Evolutionary conservation across 2,797 vertebrate genomes (phyloP).

Genomic region (Graptemys geographica): DNA sequence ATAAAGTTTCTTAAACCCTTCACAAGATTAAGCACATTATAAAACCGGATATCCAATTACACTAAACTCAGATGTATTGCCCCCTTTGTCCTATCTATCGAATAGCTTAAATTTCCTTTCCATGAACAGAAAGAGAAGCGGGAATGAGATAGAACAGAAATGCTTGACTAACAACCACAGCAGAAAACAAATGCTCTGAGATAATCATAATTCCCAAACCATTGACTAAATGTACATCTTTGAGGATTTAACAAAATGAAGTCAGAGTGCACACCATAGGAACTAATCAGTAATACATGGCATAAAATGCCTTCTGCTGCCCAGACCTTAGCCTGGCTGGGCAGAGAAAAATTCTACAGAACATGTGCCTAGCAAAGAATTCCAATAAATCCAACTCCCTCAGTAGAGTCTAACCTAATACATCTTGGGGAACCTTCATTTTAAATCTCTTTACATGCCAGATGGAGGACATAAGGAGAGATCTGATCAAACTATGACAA

Average conservation of each 20-base stretch:
- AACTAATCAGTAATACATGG: not conserved
- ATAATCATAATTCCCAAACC: not conserved
- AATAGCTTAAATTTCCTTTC: not conserved
- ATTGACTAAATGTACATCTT: not conserved
- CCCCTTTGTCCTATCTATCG: not conserved
- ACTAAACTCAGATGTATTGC: not conserved
- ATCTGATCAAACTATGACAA: not conserved
- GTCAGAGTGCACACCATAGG: not conserved
- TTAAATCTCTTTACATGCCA: not conserved
- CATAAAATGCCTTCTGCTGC: not conserved
- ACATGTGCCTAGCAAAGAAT: not conserved
- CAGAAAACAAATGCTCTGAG: not conserved
- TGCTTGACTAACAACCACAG: not conserved
- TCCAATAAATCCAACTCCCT: not conserved
- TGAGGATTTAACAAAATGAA: not conserved
- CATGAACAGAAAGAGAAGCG: not conserved
- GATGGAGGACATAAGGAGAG: not conserved
- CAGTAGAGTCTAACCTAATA: not conserved
- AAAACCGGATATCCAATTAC: not conserved
- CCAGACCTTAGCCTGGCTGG: not conserved
- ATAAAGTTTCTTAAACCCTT: not conserved
- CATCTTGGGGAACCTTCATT: not conserved
- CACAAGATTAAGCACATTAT: not conserved
- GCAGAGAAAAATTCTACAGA: not conserved
- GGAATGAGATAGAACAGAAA: not conserved